These are phyloP conservation scores for Tachysurus fulvidraco DNA, from an alignment of 2,113 vertebrate genomes.

Conservation along the genomic window DNA sequence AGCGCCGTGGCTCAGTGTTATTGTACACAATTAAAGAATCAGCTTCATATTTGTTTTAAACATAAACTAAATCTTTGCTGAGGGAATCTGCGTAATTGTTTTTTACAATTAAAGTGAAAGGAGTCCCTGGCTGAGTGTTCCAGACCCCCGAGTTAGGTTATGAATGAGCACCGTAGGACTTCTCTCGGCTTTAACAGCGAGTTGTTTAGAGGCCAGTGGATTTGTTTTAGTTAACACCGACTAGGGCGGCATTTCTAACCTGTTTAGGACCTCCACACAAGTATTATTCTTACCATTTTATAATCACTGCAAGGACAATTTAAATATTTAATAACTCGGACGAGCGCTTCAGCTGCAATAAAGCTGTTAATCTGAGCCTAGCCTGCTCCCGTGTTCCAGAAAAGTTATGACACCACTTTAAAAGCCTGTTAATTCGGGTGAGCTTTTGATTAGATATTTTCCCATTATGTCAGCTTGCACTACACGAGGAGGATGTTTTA, in stretches of 20 bases:
- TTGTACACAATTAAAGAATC: not conserved
- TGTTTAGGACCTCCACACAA: not conserved
- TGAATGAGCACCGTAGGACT: not conserved
- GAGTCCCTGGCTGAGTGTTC: constrained; percentile 3
- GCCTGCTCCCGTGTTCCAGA: not conserved
- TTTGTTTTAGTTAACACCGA: not conserved
- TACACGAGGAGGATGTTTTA: not conserved
- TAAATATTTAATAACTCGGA: not conserved
- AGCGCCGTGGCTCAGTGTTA: not conserved
- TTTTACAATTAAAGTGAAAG: not conserved
- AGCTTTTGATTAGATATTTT: not conserved
- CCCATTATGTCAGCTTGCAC: not conserved
- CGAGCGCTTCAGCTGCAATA: not conserved
- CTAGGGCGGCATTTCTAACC: not conserved
- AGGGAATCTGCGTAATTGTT: not conserved
- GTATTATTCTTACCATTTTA: not conserved
- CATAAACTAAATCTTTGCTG: not conserved
- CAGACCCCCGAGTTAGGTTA: not conserved
- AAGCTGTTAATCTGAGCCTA: not conserved
- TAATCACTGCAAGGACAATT: not conserved
- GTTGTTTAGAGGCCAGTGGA: not conserved
- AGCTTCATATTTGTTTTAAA: not conserved
- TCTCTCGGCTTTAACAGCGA: not conserved
- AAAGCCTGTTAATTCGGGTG: not conserved
- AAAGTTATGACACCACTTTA: not conserved